A percentile compares a stretch with the other conserved stretches of the same genome.
These are phyloP conservation scores for Hipparchia semele DNA, from an alignment of 2,888 invertebrate genomes.

Conservation along the genomic window DNA sequence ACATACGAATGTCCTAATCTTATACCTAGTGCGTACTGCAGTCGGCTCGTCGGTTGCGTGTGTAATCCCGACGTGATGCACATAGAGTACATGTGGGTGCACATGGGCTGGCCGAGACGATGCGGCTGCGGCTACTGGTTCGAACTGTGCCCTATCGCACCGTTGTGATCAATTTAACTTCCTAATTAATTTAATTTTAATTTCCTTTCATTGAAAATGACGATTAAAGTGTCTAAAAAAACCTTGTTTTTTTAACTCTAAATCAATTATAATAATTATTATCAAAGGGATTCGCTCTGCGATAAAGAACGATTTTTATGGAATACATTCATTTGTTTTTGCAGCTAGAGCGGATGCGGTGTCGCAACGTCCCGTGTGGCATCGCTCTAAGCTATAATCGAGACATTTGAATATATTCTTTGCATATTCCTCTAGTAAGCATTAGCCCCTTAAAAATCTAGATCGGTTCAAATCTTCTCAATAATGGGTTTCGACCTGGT, in stretches of 20 bases:
- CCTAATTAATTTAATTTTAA: background rate
- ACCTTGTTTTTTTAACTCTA: background rate
- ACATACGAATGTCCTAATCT: slow-evolving; percentile 88
- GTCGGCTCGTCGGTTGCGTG: slow-evolving; percentile 88
- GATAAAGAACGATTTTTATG: too few relatives aligned
- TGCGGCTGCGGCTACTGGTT: slow-evolving; percentile 78
- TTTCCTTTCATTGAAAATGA: background rate
- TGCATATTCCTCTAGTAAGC: too few relatives aligned
- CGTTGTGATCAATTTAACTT: slow-evolving; percentile 40
- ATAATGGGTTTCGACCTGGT: too few relatives aligned
- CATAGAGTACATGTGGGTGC: slow-evolving; percentile 69
- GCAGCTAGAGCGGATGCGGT: too few relatives aligned
- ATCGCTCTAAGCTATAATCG: too few relatives aligned
- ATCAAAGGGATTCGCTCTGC: background rate
- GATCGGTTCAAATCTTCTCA: too few relatives aligned
- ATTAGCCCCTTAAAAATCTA: too few relatives aligned
- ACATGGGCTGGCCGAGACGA: slow-evolving; percentile 65
- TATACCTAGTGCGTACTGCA: slow-evolving; percentile 86
- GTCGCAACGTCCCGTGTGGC: too few relatives aligned
- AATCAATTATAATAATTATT: background rate
- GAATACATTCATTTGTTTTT: too few relatives aligned
- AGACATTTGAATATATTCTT: too few relatives aligned
- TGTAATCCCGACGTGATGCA: slow-evolving; percentile 84
- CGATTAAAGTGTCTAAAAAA: background rate
- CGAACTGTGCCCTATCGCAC: slow-evolving; percentile 69